Conservation (phyloP, 2,888 invertebrate genomes). For the Sesia bembeciformis region DNA sequence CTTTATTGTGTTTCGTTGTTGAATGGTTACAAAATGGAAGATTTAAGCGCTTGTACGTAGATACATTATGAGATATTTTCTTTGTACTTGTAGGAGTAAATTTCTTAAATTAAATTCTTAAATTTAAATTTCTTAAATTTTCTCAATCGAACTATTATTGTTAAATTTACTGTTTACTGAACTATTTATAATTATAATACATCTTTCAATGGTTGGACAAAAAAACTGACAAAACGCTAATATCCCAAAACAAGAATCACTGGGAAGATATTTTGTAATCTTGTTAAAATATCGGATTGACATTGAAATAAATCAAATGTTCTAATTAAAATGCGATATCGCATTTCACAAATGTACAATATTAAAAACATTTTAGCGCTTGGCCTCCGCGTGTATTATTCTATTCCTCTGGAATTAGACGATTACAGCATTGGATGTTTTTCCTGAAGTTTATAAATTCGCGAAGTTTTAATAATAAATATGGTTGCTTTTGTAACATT, state of each 20-base stretch:
- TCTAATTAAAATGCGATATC: slow-evolving; percentile 23
- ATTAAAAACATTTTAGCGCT: slow-evolving; percentile 14
- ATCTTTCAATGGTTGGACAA: too few species aligned
- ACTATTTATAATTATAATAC: too few species aligned
- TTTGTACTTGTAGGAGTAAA: too few species aligned
- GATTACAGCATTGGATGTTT: slow-evolving; percentile 52
- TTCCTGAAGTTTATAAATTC: slow-evolving; percentile 51
- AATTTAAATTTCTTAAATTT: too few species aligned
- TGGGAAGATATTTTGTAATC: not conserved
- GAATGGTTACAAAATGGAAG: too few species aligned
- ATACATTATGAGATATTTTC: too few species aligned
- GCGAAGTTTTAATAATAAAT: slow-evolving; percentile 35
- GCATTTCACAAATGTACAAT: slow-evolving; percentile 25
- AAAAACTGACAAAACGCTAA: too few species aligned
- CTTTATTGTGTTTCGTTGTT: too few species aligned
- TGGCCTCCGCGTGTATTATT: slow-evolving; percentile 44
- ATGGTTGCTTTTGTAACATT: slow-evolving; percentile 30
- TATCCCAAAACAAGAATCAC: not conserved
- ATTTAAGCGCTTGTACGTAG: too few species aligned
- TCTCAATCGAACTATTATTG: too few species aligned
- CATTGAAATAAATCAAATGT: not conserved
- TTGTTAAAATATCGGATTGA: not conserved
- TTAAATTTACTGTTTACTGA: too few species aligned
- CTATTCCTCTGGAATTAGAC: slow-evolving; percentile 58
- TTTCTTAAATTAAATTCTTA: too few species aligned